Percentiles rank a stretch among this genome's conserved stretches.
These are phyloP conservation scores for Oreochromis tanganicae DNA, from an alignment of 2,113 vertebrate species.

Conservation along the genomic window DNA sequence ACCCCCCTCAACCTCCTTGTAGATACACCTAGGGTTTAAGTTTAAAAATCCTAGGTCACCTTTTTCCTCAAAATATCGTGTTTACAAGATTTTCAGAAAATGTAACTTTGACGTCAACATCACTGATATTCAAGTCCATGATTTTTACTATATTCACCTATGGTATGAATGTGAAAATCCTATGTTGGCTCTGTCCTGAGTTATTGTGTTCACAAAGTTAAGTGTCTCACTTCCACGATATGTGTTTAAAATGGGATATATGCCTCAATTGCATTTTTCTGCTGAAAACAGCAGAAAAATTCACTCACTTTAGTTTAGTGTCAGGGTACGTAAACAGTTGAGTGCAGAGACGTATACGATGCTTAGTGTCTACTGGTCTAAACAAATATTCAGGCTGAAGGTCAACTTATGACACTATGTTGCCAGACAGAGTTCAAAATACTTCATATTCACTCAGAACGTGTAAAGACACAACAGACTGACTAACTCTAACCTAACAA, in stretches of 20 bases:
- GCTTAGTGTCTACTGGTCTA: neutral
- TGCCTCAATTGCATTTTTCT: neutral
- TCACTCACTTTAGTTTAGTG: neutral
- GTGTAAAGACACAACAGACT: neutral
- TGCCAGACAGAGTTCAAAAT: neutral
- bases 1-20: neutral
- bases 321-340: neutral
- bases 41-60: neutral
- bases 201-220: neutral
- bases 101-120: neutral
- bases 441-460: neutral
- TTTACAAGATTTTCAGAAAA: neutral
- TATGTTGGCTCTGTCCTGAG: neutral
- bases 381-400: neutral
- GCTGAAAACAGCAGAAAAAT: neutral
- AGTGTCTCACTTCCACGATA: neutral
- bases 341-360: neutral
- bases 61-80: neutral
- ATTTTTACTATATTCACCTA: neutral
- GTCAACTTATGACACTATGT: slow-evolving; percentile 3
- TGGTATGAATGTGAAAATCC: neutral
- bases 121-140: neutral
- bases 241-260: neutral
- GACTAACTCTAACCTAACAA: neutral
- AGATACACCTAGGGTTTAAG: neutral